Base-by-base conservation (phyloP, 2,888 invertebrate genomes). In the Azorinus chamasolen region DNA sequence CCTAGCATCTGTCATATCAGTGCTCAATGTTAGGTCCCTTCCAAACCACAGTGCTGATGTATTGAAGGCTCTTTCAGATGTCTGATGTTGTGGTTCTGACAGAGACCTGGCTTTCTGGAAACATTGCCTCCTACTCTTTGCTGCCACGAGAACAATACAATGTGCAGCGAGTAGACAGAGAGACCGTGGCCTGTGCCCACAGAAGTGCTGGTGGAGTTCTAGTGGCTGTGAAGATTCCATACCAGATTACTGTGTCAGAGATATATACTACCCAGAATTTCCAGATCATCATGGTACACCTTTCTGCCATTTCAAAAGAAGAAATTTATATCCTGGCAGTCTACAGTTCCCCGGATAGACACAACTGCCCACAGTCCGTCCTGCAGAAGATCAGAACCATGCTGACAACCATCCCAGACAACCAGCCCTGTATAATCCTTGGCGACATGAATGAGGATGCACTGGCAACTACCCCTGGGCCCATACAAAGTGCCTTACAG, bases 51-150 rank as follows among this genome's bases (percentile, higher is more conserved):
- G 5, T 5, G 12, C 12, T 20, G 57, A 57, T 57, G 20, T 57
- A 6, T 22, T 24, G 25, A 58, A 43, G 18, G 63, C 53, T 25
- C 12, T 64, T 53, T 27, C 6, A 22, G n/a, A 6, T 20, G 6
- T 64, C 53, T 1, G 41, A 54, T 25, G 14, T 64, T 10, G 39
- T 20, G 12, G 43, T 64, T 24, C 41, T 53, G n/a, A 51, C 51
- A 18, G 63, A 64, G 53, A 54, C 62, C 10, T 62, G 62, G 62
- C 24, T 62, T 6, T n/a, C 45, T 16, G 45, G n/a, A 14, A n/a
- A 62, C 50, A 50, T 14, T 32, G 12, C 18, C 16, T 27, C 18
- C 16, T 50, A 16, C 24, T n/a, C n/a, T 6, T 18, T 61, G 16
- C 46, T 46, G 16, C 46, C 48, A 18, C 18, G 4, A 22, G 46